Evolutionary conservation across 2,797 vertebrate genomes (phyloP).

Genomic region (Cryptoprocta ferox): DNA sequence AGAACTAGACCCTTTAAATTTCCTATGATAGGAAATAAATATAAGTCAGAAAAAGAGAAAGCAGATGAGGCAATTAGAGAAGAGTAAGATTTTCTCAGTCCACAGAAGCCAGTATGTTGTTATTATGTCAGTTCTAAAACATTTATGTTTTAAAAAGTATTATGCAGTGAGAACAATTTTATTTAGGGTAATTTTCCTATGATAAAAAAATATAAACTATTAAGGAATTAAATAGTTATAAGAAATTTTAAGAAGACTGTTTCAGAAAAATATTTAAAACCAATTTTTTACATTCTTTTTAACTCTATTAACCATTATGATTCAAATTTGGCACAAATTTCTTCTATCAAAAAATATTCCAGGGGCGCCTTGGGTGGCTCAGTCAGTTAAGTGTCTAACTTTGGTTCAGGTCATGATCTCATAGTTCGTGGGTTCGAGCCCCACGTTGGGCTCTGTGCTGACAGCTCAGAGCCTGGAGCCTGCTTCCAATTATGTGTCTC

Average conservation of each 20-base stretch:
- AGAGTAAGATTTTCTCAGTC: background rate
- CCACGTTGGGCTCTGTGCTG: too few relatives aligned
- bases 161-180: background rate
- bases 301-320: background rate
- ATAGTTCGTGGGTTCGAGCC: too few relatives aligned
- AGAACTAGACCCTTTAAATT: background rate
- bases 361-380: too few relatives aligned
- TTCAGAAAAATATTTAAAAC: background rate
- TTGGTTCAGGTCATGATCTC: too few relatives aligned
- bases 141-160: background rate
- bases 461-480: too few relatives aligned
- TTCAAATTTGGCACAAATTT: background rate
- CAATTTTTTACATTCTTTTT: background rate
- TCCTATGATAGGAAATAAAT: background rate
- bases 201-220: background rate
- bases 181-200: background rate
- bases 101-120: background rate
- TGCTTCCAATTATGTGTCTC: too few relatives aligned
- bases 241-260: background rate
- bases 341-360: conserved; percentile 1
- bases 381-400: too few relatives aligned
- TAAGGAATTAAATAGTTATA: background rate
- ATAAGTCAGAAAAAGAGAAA: background rate
- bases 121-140: background rate
- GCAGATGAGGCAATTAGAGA: background rate